Percentiles rank a stretch among this genome's conserved stretches.
Evolutionary conservation across 2,113 vertebrate genomes (phyloP).

Genomic region (Copsychus sechellarum): DNA sequence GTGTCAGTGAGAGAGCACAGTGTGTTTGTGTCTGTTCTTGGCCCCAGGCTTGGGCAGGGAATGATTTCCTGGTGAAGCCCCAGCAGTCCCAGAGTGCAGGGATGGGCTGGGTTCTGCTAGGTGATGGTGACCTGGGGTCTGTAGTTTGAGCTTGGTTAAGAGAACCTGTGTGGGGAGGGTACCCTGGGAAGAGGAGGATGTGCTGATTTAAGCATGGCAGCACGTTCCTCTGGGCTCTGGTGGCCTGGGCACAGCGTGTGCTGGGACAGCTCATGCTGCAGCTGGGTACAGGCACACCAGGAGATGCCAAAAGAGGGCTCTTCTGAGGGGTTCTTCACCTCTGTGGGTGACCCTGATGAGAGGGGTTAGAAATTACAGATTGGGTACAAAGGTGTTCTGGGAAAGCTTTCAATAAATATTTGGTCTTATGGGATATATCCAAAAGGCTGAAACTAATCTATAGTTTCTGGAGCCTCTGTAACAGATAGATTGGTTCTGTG

Average conservation of each 20-base stretch:
- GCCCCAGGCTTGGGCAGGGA: not conserved
- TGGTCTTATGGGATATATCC: not conserved
- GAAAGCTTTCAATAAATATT: not conserved
- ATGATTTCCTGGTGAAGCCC: not conserved
- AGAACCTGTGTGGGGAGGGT: not conserved
- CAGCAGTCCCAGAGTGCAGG: not conserved
- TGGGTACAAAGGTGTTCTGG: not conserved
- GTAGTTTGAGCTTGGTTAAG: not conserved
- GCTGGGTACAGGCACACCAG: not conserved
- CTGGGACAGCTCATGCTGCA: not conserved
- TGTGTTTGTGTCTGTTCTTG: not conserved
- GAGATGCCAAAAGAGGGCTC: not conserved
- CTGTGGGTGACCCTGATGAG: not conserved
- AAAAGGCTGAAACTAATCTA: not conserved
- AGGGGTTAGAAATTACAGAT: not conserved
- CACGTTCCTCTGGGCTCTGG: rapidly evolving
- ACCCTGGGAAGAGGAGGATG: not conserved
- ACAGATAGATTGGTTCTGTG: not conserved
- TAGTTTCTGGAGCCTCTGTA: not conserved
- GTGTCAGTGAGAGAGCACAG: not conserved
- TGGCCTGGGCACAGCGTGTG: rapidly evolving
- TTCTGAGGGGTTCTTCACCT: not conserved
- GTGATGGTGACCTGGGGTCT: not conserved
- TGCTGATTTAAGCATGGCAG: not conserved
- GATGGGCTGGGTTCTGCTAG: not conserved